Evolutionary conservation across 2,797 vertebrate species (phyloP), one percentile per base, ranked within the genome.

Genomic region (Notolepis coatsorum): DNA sequence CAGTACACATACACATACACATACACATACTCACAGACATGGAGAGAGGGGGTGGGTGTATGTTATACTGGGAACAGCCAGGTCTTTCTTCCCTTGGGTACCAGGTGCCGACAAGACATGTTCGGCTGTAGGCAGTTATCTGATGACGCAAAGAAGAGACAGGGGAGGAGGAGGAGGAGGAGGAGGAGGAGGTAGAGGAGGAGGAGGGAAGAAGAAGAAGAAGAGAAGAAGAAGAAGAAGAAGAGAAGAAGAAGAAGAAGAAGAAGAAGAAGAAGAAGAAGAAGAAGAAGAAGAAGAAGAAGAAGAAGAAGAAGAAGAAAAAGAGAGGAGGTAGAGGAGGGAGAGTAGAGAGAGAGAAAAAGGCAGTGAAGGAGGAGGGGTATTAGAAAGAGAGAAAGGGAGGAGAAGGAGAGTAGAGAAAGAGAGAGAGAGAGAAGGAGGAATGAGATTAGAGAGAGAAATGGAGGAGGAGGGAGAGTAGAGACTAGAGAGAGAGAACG

Each of bases 121-220:
- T 86, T 84, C 76, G 75, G 85, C 89, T 88, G 65, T 68, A 88
- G 85, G 87, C 87, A 77, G 85, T 86, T 86, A 89, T 90, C 86
- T 85, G 80, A 88, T 82, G 84, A 87, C 73, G n/a, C n/a, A n/a
- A n/a, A n/a, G n/a, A n/a, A n/a, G n/a, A n/a, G n/a, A n/a, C n/a
- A n/a, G n/a, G n/a, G n/a, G n/a, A n/a, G n/a, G 70, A 79, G 80
- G 49, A 56, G 73, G 75, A 68, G 49, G 37, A 65, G 65, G 21
- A 47, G 63, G 57, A 27, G 66, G 71, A 50, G 64, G 57, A 38
- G 51, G 55, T 43, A 24, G 45, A 59, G 49, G 59, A 51, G 27
- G 49, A 24, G 45, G 65, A 25, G 61, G n/a, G 23, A 12, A 24
- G 43, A 20, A 6, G 20, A 47, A n/a, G 21, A 47, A 61, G 57